phyloP scores from a whole-genome alignment of 2,797 vertebrate genomes.

The Pygocentrus nattereri region DNA sequence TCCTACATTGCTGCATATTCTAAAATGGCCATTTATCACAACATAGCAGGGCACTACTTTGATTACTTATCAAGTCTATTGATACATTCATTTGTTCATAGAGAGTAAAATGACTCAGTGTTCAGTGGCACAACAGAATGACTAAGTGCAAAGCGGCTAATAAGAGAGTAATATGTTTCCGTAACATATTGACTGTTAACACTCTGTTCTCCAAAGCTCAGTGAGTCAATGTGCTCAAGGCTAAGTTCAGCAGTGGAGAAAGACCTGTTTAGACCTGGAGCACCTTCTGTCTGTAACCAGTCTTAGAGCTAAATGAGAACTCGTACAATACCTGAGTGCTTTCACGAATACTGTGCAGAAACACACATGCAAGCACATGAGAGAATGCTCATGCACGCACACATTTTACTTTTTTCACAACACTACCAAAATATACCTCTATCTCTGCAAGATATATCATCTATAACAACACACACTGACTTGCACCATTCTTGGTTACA shows the following conservation, averaged over 20 bases:
- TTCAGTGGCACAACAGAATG: conserved; percentile 19
- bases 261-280: conserved; percentile 6
- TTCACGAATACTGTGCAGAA: conserved; percentile 14
- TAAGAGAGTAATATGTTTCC: background rate
- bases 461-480: conserved; percentile 3
- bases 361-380: conserved; percentile 40
- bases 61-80: background rate
- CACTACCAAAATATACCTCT: conserved; percentile 34
- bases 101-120: conserved; percentile 14
- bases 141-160: conserved; percentile 11
- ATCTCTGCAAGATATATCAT: conserved; percentile 10
- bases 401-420: background rate
- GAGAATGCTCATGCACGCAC: background rate
- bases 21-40: conserved; percentile 14
- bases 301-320: conserved; percentile 11
- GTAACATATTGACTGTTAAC: background rate
- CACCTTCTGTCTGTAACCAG: background rate
- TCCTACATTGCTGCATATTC: conserved; percentile 16
- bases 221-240: background rate
- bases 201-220: conserved; percentile 5
- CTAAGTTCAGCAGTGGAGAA: background rate
- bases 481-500: background rate
- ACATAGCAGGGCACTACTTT: conserved; percentile 24
- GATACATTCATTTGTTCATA: conserved; percentile 38
- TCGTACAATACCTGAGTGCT: conserved; percentile 19